phyloP scores from a whole-genome alignment of 1,140 invertebrate genomes.

The Lasaia peninsularis region DNA sequence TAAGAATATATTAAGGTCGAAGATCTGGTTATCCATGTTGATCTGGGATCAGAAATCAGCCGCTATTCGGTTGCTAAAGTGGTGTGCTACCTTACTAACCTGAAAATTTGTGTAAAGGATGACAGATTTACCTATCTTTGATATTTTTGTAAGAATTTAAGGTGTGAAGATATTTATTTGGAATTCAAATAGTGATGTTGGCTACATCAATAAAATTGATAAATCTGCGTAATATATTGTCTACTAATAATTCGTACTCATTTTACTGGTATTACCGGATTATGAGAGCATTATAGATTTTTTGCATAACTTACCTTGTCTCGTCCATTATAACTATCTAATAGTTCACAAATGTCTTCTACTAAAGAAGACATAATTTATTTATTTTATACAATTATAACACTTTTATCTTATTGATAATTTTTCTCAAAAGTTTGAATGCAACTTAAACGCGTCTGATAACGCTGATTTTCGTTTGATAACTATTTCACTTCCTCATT shows the following conservation, averaged over 20 bases:
- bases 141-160: no score
- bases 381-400: constrained; percentile 27
- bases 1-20: no score
- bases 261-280: constrained; percentile 26
- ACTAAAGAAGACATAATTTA: constrained; percentile 49
- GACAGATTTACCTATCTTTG: no score
- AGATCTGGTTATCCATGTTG: no score
- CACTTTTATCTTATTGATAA: constrained; percentile 38
- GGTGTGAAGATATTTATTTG: no score
- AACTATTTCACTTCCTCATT: constrained; percentile 60
- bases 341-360: constrained; percentile 67
- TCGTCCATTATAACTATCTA: constrained; percentile 68
- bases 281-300: constrained; percentile 34
- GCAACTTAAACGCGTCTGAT: constrained; percentile 27
- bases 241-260: no score
- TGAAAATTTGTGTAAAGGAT: no score
- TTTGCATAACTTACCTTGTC: constrained; percentile 70
- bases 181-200: no score
- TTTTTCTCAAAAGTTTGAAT: constrained; percentile 28
- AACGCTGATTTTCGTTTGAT: constrained; percentile 39
- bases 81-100: no score
- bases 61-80: no score
- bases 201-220: neutral
- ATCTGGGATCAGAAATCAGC: no score
- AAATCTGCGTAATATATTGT: no score